Percentiles rank a stretch among this genome's conserved stretches.
Conservation (phyloP, 2,888 invertebrate genomes). For the Strigamia transsilvanica region DNA sequence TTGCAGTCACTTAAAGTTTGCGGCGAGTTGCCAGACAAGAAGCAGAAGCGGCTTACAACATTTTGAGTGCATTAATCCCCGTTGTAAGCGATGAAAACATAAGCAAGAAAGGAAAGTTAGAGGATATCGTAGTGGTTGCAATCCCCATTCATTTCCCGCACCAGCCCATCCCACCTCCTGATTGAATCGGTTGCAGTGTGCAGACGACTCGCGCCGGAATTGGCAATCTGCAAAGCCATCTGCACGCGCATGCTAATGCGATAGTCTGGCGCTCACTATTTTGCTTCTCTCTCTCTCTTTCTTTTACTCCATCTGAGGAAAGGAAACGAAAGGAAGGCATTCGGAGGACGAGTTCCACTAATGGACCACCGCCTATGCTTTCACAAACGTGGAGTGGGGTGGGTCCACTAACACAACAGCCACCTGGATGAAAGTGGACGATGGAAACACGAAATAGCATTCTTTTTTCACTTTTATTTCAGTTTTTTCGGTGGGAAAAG, state of each 20-base stretch:
- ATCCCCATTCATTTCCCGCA: slow-evolving; percentile 30
- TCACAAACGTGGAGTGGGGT: background rate
- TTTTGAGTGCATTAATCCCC: slow-evolving; percentile 26
- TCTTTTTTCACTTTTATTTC: background rate
- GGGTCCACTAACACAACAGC: background rate
- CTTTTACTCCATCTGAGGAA: background rate
- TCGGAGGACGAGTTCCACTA: slow-evolving; percentile 16
- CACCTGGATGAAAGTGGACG: slow-evolving; percentile 13
- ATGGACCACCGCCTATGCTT: slow-evolving; percentile 18
- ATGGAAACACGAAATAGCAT: background rate
- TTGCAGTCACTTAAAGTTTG: background rate
- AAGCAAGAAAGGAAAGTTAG: slow-evolving; percentile 29
- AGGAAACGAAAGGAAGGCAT: background rate
- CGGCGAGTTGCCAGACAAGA: background rate
- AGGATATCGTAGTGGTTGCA: slow-evolving; percentile 20
- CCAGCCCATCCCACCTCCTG: slow-evolving; percentile 16
- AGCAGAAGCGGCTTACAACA: background rate
- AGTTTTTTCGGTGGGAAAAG: background rate
- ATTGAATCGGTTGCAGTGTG: slow-evolving; percentile 30
- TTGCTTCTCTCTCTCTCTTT: background rate
- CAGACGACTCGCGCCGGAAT: slow-evolving; percentile 30
- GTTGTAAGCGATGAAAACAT: slow-evolving; percentile 12
- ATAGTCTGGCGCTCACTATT: slow-evolving; percentile 14
- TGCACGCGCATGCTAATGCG: slow-evolving; percentile 30
- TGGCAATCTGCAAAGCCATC: slow-evolving; percentile 30